phyloP scores from a whole-genome alignment of 2,113 vertebrate species.

The Hyperopisus bebe region DNA sequence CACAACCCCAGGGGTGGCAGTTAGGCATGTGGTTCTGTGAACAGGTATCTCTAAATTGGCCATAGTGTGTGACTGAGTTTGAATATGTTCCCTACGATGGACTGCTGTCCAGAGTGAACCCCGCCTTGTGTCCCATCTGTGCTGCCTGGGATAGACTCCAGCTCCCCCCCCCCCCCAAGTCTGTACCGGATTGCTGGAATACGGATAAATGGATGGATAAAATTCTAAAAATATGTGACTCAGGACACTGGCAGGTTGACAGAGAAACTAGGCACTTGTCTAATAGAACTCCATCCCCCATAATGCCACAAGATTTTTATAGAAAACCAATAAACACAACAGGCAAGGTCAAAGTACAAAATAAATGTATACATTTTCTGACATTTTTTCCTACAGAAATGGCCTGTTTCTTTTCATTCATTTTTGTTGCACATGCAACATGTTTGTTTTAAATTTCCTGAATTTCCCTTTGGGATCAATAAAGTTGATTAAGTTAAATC shows the following conservation, averaged over 20 bases:
- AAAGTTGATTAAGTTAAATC: too few relatives aligned
- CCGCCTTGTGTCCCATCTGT: background rate
- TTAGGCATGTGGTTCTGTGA: background rate
- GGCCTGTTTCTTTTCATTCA: background rate
- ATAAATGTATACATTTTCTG: background rate
- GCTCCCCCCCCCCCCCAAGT: too few relatives aligned
- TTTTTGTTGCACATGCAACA: background rate
- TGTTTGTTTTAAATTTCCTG: background rate
- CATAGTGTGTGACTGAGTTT: background rate
- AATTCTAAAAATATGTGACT: background rate
- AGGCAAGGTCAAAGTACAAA: background rate
- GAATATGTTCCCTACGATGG: background rate
- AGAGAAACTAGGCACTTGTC: background rate
- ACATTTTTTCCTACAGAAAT: background rate
- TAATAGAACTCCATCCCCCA: background rate
- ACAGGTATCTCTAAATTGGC: background rate
- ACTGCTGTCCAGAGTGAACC: background rate
- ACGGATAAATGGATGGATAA: background rate
- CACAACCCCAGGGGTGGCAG: background rate
- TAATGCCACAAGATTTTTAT: background rate
- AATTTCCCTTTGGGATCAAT: background rate
- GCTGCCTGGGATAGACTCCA: background rate
- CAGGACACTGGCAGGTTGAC: background rate
- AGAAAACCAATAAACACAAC: background rate
- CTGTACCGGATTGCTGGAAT: background rate